Percentiles rank a stretch among this genome's conserved stretches.
phyloP scores from a whole-genome alignment of 37 sponge, comb jelly and placozoan species.

The Diacarnus erythraeanus region DNA sequence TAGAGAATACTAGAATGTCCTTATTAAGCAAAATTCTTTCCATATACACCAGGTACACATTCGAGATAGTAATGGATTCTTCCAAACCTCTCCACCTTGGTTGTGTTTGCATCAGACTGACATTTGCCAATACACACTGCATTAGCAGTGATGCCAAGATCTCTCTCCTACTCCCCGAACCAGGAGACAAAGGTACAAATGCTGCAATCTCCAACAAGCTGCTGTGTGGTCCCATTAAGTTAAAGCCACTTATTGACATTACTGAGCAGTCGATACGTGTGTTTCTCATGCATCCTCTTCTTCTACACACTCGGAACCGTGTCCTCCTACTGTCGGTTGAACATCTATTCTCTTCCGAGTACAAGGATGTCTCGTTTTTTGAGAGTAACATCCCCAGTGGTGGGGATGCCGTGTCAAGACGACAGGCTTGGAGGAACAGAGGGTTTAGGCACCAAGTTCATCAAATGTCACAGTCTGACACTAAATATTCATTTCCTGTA shows the following conservation, averaged over 20 bases:
- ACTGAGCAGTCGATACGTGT: constrained; percentile 29
- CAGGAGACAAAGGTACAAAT: too few relatives aligned
- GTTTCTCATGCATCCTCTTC: constrained; percentile 35
- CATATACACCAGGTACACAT: constrained; percentile 13
- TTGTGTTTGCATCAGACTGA: constrained; percentile 38
- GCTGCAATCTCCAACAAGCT: neutral
- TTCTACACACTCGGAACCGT: neutral
- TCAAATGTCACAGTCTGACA: neutral
- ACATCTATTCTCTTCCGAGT: constrained; percentile 28
- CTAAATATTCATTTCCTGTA: neutral
- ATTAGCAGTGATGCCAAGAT: constrained; percentile 27
- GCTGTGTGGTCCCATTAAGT: constrained; percentile 55
- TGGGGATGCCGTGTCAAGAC: neutral
- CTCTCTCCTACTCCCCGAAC: constrained; percentile 23
- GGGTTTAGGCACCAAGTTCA: constrained; percentile 14
- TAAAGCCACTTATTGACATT: constrained; percentile 40
- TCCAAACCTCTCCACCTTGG: constrained; percentile 9
- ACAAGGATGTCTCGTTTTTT: neutral
- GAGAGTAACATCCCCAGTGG: neutral
- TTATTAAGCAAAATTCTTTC: too few relatives aligned
- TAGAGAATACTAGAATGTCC: neutral
- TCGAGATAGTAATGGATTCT: neutral
- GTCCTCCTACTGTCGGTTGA: constrained; percentile 16
- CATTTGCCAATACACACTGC: constrained; percentile 29
- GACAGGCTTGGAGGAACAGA: constrained; percentile 5